Percentiles rank a stretch among this genome's conserved stretches.
phyloP scores from a whole-genome alignment of 1,140 invertebrate species.

The Aphelenchoides avenae region DNA sequence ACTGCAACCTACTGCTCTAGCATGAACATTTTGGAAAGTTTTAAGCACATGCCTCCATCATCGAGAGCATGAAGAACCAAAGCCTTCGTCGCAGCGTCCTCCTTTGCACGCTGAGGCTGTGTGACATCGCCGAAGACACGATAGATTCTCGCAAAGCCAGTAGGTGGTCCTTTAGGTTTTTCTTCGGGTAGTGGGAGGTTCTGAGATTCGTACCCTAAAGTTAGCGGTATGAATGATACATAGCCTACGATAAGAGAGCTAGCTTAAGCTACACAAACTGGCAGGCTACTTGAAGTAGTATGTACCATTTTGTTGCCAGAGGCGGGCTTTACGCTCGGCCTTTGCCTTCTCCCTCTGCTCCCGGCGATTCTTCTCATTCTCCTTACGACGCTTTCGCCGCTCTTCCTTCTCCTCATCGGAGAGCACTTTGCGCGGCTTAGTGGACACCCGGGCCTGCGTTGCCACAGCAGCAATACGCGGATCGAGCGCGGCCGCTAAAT shows the following conservation, averaged over 20 bases:
- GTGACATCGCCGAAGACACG: constrained; percentile 22
- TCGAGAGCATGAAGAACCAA: constrained; percentile 26
- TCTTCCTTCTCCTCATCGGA: constrained; percentile 5
- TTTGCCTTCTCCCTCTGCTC: constrained; percentile 4
- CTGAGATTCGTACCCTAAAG: no score
- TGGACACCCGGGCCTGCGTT: no score
- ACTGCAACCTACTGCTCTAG: no score
- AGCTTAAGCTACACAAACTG: background rate
- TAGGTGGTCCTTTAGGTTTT: no score
- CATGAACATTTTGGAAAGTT: no score
- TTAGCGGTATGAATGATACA: constrained; percentile 5
- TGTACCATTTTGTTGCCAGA: constrained; percentile 11
- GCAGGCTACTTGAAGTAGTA: background rate
- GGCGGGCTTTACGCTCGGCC: background rate
- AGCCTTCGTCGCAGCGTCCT: constrained; percentile 5
- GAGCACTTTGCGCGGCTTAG: background rate
- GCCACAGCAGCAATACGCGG: no score
- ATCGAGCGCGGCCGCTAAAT: no score
- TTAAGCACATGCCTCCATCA: constrained; percentile 21
- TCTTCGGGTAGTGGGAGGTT: background rate
- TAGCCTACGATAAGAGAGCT: background rate
- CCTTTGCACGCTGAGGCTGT: constrained; percentile 15
- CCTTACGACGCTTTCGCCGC: background rate
- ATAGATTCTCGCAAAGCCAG: constrained; percentile 10
- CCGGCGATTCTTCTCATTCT: background rate